Evolutionary conservation across 2,888 invertebrate genomes (phyloP), one percentile per base, ranked within the genome.

Genomic region (Geophilus truncorum): DNA sequence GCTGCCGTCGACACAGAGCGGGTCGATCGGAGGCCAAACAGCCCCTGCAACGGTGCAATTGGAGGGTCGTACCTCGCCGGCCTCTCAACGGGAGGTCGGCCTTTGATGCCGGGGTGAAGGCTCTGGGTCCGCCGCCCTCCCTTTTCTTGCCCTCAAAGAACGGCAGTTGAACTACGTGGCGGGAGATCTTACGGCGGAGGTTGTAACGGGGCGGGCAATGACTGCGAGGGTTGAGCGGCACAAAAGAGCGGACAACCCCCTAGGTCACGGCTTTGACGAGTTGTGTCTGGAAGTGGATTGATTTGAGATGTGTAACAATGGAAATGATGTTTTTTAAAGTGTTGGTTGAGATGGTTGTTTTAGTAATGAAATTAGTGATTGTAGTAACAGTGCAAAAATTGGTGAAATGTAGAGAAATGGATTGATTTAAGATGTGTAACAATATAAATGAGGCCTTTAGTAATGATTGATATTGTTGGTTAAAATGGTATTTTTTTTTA

Each of bases 111-210:
- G 57, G 57, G 23, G 18, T 57, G 21, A 57, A 57, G 57, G 57
- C 23, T 21, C 57, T 57, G 23, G n/a, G 21, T 57, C 5, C 5
- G 57, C 57, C 21, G 57, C 21, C 57, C 57, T 57, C 57, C 6
- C 21, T 57, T 57, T 57, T 57, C 21, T 51, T 23, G 57, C 4
- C 21, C 6, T 57, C 21, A 57, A 57, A 57, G 57, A 21, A 18
- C 21, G 57, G 21, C 21, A 57, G 57, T 57, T 57, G 57, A 57
- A 57, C 57, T 57, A 57, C 57, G 21, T 23, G 57, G 57, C 57
- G 57, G 57, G 57, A 57, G 57, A 57, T 57, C 57, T 40, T 57
- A 57, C 57, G 57, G 57, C 57, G 57, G 57, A 57, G 57, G 57
- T 3, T 10, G 10, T 21, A 57, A 3, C 23, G 9, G 57, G 57